Conservation (phyloP, 2,888 invertebrate species). For the Archips xylosteana region DNA sequence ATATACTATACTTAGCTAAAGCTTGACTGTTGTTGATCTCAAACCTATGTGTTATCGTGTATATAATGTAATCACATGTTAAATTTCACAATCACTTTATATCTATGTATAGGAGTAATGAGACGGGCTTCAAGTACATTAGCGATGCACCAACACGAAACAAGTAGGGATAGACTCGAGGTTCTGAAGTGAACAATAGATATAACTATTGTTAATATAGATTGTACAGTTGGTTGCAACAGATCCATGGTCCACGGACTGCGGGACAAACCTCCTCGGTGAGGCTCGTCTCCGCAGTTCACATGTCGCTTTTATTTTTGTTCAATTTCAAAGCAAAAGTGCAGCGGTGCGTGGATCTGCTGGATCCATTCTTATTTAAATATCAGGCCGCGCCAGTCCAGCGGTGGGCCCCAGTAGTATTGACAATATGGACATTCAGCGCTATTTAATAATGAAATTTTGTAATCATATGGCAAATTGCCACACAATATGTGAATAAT, state of each 20-base stretch:
- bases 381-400: conserved; percentile 56
- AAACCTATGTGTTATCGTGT: conserved; percentile 79
- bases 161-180: conserved; percentile 77
- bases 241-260: conserved; percentile 56
- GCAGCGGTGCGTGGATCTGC: conserved; percentile 63
- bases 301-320: neutral
- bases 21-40: conserved; percentile 85
- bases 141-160: conserved; percentile 82
- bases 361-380: conserved; percentile 57
- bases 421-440: conserved; percentile 80
- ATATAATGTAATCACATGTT: conserved; percentile 84
- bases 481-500: conserved; percentile 68
- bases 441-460: conserved; percentile 68
- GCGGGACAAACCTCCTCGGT: neutral
- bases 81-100: conserved; percentile 77
- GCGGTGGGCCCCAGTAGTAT: conserved; percentile 73
- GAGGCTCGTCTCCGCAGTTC: neutral
- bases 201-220: conserved; percentile 56
- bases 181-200: conserved; percentile 75
- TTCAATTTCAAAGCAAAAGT: conserved; percentile 4
- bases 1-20: conserved; percentile 69
- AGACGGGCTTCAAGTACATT: conserved; percentile 75
- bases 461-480: conserved; percentile 66
- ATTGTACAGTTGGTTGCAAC: conserved; percentile 60
- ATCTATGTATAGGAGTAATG: conserved; percentile 65